Conservation (phyloP, 2,888 invertebrate species). For the Eumacrocentrus americanus region DNA sequence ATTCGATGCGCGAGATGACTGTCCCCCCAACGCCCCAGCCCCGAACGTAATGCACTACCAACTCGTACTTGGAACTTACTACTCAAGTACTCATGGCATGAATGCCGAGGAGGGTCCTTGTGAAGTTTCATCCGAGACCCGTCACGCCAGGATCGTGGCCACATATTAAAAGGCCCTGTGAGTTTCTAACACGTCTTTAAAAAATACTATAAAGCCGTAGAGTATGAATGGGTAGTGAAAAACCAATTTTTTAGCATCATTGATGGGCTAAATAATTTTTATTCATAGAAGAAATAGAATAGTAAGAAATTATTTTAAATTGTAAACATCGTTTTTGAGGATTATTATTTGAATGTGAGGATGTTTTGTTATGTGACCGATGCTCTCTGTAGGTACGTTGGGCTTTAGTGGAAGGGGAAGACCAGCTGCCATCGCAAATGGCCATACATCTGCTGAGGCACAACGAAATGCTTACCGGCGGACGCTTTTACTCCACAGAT, state of each 20-base stretch:
- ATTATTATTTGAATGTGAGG: not conserved
- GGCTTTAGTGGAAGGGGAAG: constrained; percentile 30
- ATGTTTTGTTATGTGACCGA: constrained; percentile 23
- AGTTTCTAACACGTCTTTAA: too few relatives aligned
- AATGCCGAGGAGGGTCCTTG: not conserved
- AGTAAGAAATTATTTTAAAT: too few relatives aligned
- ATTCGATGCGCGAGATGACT: too few relatives aligned
- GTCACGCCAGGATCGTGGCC: not conserved
- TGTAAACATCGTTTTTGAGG: too few relatives aligned
- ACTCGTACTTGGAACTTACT: not conserved
- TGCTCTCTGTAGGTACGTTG: constrained; percentile 24
- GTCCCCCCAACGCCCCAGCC: too few relatives aligned
- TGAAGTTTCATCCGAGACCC: not conserved
- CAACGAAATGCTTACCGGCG: constrained; percentile 24
- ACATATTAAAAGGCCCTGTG: not conserved
- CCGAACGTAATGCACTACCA: not conserved
- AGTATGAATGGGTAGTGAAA: too few relatives aligned
- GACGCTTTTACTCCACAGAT: not conserved
- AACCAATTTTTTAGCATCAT: too few relatives aligned
- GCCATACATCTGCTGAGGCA: constrained; percentile 57
- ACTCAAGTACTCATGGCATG: not conserved
- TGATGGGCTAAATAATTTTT: too few relatives aligned
- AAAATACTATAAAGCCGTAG: too few relatives aligned
- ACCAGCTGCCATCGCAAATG: constrained; percentile 57
- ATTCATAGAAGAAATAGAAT: too few relatives aligned